Evolutionary conservation across 1,140 invertebrate genomes (phyloP), one percentile per base, ranked within the genome.

Genomic region (Stegodyphus dumicola): DNA sequence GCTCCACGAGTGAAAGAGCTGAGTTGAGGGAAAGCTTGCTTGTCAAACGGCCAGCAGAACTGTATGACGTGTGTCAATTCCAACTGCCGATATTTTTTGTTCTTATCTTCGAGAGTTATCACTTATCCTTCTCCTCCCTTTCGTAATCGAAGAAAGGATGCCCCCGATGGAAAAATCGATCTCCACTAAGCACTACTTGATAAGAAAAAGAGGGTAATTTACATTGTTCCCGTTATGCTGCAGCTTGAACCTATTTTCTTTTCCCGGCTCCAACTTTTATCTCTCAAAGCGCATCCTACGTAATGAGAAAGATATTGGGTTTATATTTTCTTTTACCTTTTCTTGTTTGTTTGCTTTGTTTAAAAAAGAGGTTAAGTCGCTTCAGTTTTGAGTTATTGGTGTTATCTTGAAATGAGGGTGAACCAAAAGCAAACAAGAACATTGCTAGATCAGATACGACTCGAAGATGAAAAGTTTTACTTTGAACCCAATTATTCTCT

Each of bases 301-400:
- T 77, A 77, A 77, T 77, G 75, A 77, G 64, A 77, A 77, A 66
- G 75, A 77, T 77, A 77, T 77, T 77, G 75, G 75, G 60, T 77
- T 77, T 77, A 65, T 64, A 51, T 66, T 13, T 48, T 66, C 75
- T 77, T 77, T 66, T 65, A 77, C 75, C 75, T 77, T 33, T 33
- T 33, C 33, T 33, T 77, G 60, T 77, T 77, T 77, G 48, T 77
- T 77, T 49, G n/a, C 60, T 65, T 77, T 18, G 48, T 77, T 66
- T 77, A 52, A 77, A 53, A 52, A 77, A 53, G 60, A 33, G 33
- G 33, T 33, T 33, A 33, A 33, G 33, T 33, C 33, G 33, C 33
- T 33, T 33, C 33, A 33, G 33, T 33, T 33, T 33, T 33, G 33
- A 33, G 33, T 33, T 33, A 33, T 33, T 33, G 33, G 33, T 33